A percentile compares a stretch with the other conserved stretches of the same genome.
Conservation (phyloP, 2,113 vertebrate species). For the Ophthalmolycus amberensis region DNA sequence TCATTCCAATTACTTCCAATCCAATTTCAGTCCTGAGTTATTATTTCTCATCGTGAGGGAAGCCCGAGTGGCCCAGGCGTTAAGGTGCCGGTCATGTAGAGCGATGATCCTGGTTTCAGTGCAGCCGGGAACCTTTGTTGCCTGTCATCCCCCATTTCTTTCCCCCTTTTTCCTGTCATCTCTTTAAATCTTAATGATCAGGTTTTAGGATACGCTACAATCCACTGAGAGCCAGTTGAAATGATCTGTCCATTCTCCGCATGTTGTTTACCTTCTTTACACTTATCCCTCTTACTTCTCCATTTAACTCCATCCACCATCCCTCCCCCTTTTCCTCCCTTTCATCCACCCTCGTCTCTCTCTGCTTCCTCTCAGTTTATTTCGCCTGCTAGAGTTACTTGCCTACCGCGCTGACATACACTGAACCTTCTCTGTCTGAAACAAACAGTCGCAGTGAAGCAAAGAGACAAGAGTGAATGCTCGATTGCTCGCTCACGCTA, state of each 20-base stretch:
- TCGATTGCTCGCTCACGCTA: slow-evolving; percentile 43
- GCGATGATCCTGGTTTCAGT: background rate
- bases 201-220: background rate
- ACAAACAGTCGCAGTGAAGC: slow-evolving; percentile 55
- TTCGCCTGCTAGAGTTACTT: slow-evolving; percentile 45
- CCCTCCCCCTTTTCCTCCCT: background rate
- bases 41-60: slow-evolving; percentile 11
- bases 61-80: too few species aligned
- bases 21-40: slow-evolving; percentile 26
- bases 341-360: slow-evolving; percentile 5
- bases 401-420: slow-evolving; percentile 36
- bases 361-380: slow-evolving; percentile 38
- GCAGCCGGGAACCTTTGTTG: background rate
- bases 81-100: background rate
- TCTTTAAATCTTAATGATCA: background rate
- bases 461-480: slow-evolving; percentile 48
- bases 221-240: background rate
- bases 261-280: background rate
- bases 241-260: background rate
- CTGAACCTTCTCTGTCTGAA: slow-evolving; percentile 52
- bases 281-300: background rate
- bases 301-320: background rate
- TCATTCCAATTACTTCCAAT: slow-evolving; percentile 14
- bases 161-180: background rate
- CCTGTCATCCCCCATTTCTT: background rate